phyloP scores from a whole-genome alignment of 2,888 invertebrate species.

The Atethmia centrago region DNA sequence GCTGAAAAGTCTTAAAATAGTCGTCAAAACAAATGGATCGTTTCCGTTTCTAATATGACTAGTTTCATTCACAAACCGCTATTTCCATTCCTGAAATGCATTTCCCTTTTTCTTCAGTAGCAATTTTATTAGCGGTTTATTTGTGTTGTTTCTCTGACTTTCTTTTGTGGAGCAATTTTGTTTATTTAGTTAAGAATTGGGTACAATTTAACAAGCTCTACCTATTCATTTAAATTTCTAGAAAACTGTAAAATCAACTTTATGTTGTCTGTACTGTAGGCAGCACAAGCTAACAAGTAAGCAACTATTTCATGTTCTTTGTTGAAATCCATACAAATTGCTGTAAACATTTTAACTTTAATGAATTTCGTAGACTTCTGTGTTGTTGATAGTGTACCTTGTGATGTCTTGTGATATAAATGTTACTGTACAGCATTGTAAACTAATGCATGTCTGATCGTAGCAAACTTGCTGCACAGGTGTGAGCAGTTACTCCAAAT shows the following conservation, averaged over 20 bases:
- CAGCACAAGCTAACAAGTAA: neutral
- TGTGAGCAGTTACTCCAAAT: neutral
- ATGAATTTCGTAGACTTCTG: neutral
- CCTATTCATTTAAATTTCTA: neutral
- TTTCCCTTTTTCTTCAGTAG: conserved; percentile 14
- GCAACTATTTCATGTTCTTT: neutral
- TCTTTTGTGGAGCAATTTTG: conserved; percentile 8
- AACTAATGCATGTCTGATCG: neutral
- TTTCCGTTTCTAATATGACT: conserved; percentile 6
- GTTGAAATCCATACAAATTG: neutral
- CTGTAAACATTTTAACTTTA: neutral
- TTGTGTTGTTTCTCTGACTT: conserved; percentile 6
- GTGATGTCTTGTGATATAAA: neutral
- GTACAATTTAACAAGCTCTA: conserved; percentile 7
- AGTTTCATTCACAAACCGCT: neutral
- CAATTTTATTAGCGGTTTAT: conserved; percentile 1
- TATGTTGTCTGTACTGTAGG: neutral
- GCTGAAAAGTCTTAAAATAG: conserved; percentile 11
- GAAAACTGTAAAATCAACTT: neutral
- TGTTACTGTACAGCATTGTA: neutral
- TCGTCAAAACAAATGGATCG: neutral
- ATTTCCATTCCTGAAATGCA: conserved; percentile 15
- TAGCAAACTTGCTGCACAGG: neutral
- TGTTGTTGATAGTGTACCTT: neutral
- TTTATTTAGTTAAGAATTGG: conserved; percentile 9